Evolutionary conservation across 35 echinoderm and acorn worm genomes (phyloP).

Genomic region (Amphiura filiformis): DNA sequence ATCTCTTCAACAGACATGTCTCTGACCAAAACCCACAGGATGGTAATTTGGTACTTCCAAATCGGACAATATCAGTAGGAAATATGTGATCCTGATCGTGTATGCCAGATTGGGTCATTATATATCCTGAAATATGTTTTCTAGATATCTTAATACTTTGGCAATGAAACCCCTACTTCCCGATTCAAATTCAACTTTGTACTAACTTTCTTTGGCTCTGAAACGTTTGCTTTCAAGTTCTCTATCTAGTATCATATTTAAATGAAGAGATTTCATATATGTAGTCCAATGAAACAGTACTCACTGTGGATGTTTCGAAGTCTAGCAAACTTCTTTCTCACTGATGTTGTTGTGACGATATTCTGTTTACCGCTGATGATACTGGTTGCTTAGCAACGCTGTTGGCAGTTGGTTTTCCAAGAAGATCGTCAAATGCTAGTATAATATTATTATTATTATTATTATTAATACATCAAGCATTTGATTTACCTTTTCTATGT

Average conservation of each 20-base stretch:
- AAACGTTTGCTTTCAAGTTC: background rate
- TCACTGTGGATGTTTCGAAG: too few species aligned
- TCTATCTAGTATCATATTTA: background rate
- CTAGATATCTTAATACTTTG: background rate
- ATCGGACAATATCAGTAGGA: constrained; percentile 25
- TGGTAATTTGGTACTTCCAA: constrained; percentile 36
- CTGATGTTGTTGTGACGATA: too few species aligned
- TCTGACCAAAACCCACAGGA: constrained; percentile 27
- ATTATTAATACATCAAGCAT: too few species aligned
- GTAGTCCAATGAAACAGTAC: too few species aligned
- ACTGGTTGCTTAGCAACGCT: too few species aligned
- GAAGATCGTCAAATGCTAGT: too few species aligned
- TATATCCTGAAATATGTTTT: background rate
- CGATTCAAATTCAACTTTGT: background rate
- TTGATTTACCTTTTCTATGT: too few species aligned
- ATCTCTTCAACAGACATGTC: constrained; percentile 45
- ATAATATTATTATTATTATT: too few species aligned
- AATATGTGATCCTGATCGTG: background rate
- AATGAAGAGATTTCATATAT: background rate
- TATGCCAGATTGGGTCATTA: constrained; percentile 18
- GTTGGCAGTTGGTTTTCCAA: too few species aligned
- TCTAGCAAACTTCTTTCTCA: too few species aligned
- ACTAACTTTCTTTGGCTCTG: background rate
- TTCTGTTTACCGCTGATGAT: too few species aligned
- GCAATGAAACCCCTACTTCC: background rate